Evolutionary conservation across 1,140 invertebrate species (phyloP), one percentile per base, ranked within the genome.

Genomic region (Arion vulgaris): DNA sequence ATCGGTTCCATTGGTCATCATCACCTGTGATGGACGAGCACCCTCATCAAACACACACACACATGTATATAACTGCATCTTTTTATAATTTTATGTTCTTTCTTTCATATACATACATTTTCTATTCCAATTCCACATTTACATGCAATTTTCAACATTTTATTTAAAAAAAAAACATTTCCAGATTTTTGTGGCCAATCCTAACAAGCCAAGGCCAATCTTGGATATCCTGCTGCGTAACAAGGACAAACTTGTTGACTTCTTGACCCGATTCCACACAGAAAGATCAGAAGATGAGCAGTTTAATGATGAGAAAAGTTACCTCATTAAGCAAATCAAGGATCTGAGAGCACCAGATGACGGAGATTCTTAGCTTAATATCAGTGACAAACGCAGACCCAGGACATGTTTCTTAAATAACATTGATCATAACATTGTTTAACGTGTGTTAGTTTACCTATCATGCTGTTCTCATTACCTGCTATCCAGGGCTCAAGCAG

Each of bases 261-360:
- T 99, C 93, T 94, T 99, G 85, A 97, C 97, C 89, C 98, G 97
- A 93, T 99, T 99, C 94, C 99, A 99, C 93, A 99, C 98, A 86
- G 99, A 99, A 92, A 95, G 99, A 88, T 98, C 98, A 0, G 98
- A 99, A 91, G 99, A 99, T 91, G 99, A 99, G 94, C 99, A 99
- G 93, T 99, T 99, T 92, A 99, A 99, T 89, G 99, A 99, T 92
- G 98, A 99, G 93, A 99, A 99, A 93, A 98, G 98, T 90, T 99
- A 99, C 94, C 95, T 99, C 90, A 99, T 99, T 93, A 99, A 99
- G 94, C 98, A 99, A 95, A 99, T 99, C 92, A 98, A 98, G 94
- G 98, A 99, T 94, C 95, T 99, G 87, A 98, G 98, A 93, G 95
- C 97, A n/a, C 84, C 85, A 39, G 92, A 92, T 23, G 90, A 91